Evolutionary conservation across 2,888 invertebrate genomes (phyloP).

Genomic region (Emmelina monodactyla): DNA sequence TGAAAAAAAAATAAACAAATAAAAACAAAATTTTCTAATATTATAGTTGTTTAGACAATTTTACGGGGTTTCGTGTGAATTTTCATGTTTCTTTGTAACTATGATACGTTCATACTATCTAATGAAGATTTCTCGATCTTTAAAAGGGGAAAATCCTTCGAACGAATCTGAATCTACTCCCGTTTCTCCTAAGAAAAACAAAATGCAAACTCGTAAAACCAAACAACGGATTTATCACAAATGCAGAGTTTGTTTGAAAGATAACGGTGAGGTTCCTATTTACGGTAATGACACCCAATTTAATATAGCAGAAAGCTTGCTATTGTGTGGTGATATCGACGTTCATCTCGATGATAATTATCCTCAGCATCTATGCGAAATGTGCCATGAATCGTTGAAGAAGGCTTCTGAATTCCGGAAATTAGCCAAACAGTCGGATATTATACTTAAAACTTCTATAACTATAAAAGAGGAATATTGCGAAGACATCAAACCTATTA

Average conservation of each 20-base stretch:
- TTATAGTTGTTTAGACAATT: too few species aligned
- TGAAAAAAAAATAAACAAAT: too few species aligned
- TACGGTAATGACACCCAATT: not conserved
- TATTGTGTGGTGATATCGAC: not conserved
- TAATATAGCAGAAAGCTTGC: not conserved
- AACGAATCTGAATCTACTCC: too few species aligned
- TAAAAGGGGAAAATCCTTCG: too few species aligned
- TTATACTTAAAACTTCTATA: not conserved
- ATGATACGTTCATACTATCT: too few species aligned
- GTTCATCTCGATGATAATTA: not conserved
- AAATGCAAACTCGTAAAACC: not conserved
- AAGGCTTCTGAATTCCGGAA: not conserved
- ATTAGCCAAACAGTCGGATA: not conserved
- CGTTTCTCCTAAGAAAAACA: too few species aligned
- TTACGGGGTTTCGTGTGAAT: too few species aligned
- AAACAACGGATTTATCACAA: conserved; percentile 25
- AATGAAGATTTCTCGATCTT: too few species aligned
- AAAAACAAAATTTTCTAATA: too few species aligned
- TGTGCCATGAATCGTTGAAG: not conserved
- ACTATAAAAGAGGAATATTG: not conserved
- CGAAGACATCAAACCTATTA: not conserved
- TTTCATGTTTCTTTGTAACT: too few species aligned
- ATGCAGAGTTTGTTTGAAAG: not conserved
- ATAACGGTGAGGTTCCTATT: not conserved
- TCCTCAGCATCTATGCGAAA: not conserved